phyloP scores from a whole-genome alignment of 1,140 invertebrate genomes.

The Listronotus bonariensis region DNA sequence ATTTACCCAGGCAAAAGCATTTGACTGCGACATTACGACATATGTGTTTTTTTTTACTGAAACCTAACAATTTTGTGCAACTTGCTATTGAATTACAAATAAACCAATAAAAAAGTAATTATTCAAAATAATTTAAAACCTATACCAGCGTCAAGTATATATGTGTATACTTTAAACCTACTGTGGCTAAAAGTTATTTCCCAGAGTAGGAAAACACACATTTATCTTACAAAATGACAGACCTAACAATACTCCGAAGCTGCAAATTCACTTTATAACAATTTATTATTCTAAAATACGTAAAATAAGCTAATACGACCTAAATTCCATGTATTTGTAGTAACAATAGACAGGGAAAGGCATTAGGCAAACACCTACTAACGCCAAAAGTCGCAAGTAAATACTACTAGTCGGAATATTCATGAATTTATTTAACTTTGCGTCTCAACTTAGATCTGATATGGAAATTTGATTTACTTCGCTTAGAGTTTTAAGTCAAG shows the following conservation, averaged over 20 bases:
- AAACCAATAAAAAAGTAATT: too few species aligned
- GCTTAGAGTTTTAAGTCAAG: slow-evolving; percentile 14
- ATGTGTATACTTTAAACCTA: background rate
- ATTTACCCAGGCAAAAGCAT: too few species aligned
- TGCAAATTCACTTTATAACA: slow-evolving; percentile 9
- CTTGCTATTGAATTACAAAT: too few species aligned
- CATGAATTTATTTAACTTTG: slow-evolving; percentile 28
- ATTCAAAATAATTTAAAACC: too few species aligned
- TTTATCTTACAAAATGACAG: slow-evolving; percentile 13
- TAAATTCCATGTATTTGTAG: slow-evolving; percentile 1
- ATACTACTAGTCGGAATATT: slow-evolving; percentile 24
- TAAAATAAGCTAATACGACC: background rate
- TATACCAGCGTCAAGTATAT: background rate
- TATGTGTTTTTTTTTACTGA: too few species aligned
- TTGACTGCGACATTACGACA: too few species aligned
- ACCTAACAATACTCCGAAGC: slow-evolving; percentile 3
- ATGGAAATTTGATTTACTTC: slow-evolving; percentile 33
- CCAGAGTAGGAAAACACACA: slow-evolving; percentile 1
- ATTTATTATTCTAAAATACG: slow-evolving; percentile 8
- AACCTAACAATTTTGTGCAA: too few species aligned
- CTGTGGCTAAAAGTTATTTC: slow-evolving; percentile 3
- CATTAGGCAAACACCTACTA: slow-evolving; percentile 4
- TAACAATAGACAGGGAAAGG: background rate
- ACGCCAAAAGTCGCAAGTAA: slow-evolving; percentile 13
- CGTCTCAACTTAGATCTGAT: slow-evolving; percentile 28